Percentiles rank a stretch among this genome's conserved stretches.
These are phyloP conservation scores for Lagopus muta DNA, from an alignment of 2,113 vertebrate species.

Conservation along the genomic window DNA sequence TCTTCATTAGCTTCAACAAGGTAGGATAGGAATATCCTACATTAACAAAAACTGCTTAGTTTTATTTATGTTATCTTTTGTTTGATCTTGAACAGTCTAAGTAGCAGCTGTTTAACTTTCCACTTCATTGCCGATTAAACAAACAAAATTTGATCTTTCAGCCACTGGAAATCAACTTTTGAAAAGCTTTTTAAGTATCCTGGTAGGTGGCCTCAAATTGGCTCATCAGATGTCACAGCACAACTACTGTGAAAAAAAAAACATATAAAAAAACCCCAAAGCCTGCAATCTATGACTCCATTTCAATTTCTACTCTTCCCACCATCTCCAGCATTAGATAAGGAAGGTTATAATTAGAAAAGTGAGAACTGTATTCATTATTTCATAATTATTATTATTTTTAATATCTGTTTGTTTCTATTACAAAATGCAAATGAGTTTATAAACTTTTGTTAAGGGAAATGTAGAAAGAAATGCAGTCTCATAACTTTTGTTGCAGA, in stretches of 20 bases:
- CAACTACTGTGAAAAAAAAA: background rate
- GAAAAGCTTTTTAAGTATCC: background rate
- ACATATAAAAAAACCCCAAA: too few relatives aligned
- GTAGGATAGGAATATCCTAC: background rate
- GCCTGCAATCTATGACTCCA: background rate
- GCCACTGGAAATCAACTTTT: background rate
- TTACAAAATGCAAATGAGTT: background rate
- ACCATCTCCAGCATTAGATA: background rate
- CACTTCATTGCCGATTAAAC: background rate
- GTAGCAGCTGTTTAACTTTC: background rate
- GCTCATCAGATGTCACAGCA: background rate
- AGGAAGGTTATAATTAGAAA: background rate
- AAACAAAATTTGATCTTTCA: background rate
- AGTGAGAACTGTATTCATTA: background rate
- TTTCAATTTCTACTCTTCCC: background rate
- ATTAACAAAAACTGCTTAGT: background rate
- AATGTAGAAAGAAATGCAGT: background rate
- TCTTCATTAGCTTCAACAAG: fast-evolving
- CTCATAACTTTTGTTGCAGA: background rate
- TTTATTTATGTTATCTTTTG: background rate
- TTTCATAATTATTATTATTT: background rate
- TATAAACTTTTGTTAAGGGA: background rate
- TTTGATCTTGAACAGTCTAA: background rate
- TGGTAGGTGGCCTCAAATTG: background rate
- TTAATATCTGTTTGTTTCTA: background rate